phyloP scores from a whole-genome alignment of 2,888 invertebrate genomes.

The Eubasilissa splendida region DNA sequence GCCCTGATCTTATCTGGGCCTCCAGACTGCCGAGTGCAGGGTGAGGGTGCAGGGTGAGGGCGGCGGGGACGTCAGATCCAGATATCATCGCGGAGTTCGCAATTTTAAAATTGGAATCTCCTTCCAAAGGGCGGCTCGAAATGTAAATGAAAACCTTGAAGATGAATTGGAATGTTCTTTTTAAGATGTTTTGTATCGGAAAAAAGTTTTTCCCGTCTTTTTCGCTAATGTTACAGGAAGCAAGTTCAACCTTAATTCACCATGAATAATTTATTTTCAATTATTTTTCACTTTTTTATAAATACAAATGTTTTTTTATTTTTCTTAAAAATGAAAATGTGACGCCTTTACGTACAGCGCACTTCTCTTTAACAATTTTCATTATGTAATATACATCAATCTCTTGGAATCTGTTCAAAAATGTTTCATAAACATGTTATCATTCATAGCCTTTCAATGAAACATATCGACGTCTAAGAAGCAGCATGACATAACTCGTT shows the following conservation, averaged over 20 bases:
- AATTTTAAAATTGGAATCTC: slow-evolving; percentile 41
- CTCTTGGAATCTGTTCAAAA: too few species aligned
- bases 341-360: background rate
- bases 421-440: background rate
- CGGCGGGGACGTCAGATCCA: slow-evolving; percentile 32
- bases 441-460: background rate
- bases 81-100: slow-evolving; percentile 36
- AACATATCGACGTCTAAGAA: too few species aligned
- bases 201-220: background rate
- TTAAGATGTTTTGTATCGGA: background rate
- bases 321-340: background rate
- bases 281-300: slow-evolving; percentile 23
- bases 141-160: slow-evolving; percentile 8
- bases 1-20: slow-evolving; percentile 22
- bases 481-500: too few species aligned
- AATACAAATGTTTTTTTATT: slow-evolving; percentile 8
- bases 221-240: slow-evolving; percentile 13
- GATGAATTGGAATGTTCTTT: slow-evolving; percentile 23
- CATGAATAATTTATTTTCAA: slow-evolving; percentile 33
- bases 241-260: slow-evolving; percentile 14
- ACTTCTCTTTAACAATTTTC: too few species aligned
- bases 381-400: too few species aligned
- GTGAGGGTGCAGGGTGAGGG: background rate
- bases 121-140: slow-evolving; percentile 1
- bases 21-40: background rate